Base-by-base conservation (phyloP, 2,113 vertebrate species). In the Heptranchias perlo region DNA sequence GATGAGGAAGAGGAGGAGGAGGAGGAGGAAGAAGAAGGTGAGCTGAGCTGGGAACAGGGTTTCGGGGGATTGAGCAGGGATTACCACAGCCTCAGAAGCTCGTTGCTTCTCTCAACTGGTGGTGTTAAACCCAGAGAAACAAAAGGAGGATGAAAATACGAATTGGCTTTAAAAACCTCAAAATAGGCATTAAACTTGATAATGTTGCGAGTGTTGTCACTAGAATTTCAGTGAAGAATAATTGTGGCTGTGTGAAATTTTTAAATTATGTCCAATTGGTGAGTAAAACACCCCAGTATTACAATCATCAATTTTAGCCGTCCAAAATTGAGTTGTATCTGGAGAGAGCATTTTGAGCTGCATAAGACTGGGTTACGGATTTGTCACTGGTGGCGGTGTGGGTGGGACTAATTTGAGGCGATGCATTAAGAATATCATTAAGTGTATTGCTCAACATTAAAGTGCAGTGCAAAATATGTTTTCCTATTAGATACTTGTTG, bases 1-100 rank as follows among this genome's bases (percentile, higher is more conserved):
- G 98, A 99, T 58, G 98, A 99, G 49, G 98, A 98, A 10, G 97
- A 97, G 0, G 97, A 98, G 10, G 98, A 98, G 39, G 97, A 98
- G 62, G 96, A 96, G 35, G 96, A 96, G 96, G 96, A 96, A 95
- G 87, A 91, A 0, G 87, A 92, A 92, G 87, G 87, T 92, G 87
- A 92, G 87, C 25, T n/a, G 94, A 31, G 14, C 35, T n/a, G 35
- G 18, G 39, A 39, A 47, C 35, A 49, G 8, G 47, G 0, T 31
- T 73, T 67, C 23, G 21, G n/a, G 44, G 52, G 54, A 91, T 91
- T 52, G 31, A 11, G 4, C 13, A 16, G 1, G 25, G n/a, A 96
- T n/a, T 39, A 39, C 16, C 18, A 4, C 49, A 31, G 10, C 7
- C 31, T 52, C 49, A 52, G 86, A 54, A 89, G 31, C 14, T 69